Base-by-base conservation (phyloP, 2,888 invertebrate genomes). In the Apocheima hispidaria region DNA sequence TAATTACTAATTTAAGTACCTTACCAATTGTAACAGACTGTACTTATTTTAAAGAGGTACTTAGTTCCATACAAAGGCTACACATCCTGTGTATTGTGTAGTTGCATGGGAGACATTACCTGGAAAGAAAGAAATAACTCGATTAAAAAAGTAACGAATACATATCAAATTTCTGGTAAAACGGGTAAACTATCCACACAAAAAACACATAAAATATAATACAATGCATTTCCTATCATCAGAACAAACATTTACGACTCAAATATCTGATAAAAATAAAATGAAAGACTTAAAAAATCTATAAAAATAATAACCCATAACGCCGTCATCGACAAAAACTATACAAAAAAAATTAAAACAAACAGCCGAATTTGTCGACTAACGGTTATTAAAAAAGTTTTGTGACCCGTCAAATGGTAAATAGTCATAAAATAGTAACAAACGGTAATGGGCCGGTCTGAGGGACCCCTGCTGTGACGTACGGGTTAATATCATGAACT, bases 361-460 rank as follows among this genome's bases (percentile, higher is more conserved):
- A 68, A 70, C 61, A 68, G 57, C 63, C 68, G 50, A 51, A 69
- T 68, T 70, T 66, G 65, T 65, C 62, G 58, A 64, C 35, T 63
- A 70, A 63, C 66, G 60, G 65, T 38, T 60, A 18, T 28, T 60
- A 55, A 40, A 65, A 64, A 55, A 53, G 46, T 57, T 64, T 65
- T 69, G 65, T 67, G 77, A 73, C 71, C 70, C 72, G 74, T 74
- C 76, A 74, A 79, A 78, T 74, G 69, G 68, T 73, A 71, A 69
- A 76, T 71, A 73, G 74, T 74, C 75, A 82, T 82, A 82, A 82
- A 82, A 82, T 77, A 68, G 73, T 80, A 81, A 82, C 74, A 73
- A 77, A 82, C 75, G 82, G 73, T 82, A 80, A 82, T 82, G 71
- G 78, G 69, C 50, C 53, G 41, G 68, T 65, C 65, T 53, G 53